These are phyloP conservation scores for Cheiracanthium punctorium DNA, from an alignment of 2,888 invertebrate species.

Conservation along the genomic window DNA sequence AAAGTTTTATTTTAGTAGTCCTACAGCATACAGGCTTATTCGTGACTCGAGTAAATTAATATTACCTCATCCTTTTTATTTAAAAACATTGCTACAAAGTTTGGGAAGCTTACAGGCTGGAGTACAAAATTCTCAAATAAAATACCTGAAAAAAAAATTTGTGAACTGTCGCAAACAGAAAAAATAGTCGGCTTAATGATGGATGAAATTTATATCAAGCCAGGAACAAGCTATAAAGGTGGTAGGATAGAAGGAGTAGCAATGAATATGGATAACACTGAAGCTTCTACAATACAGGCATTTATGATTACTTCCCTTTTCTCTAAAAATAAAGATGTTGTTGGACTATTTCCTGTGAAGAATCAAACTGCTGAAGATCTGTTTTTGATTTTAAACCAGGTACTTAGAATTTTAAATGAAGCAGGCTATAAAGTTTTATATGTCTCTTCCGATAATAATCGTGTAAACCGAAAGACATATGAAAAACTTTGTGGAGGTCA, in stretches of 20 bases:
- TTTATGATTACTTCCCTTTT: not conserved
- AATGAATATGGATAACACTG: not conserved
- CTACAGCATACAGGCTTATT: too few relatives aligned
- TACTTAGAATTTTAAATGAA: not conserved
- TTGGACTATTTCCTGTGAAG: slow-evolving; percentile 21
- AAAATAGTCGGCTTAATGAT: not conserved
- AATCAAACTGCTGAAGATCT: slow-evolving; percentile 10
- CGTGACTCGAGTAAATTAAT: not conserved
- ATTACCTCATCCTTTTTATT: not conserved
- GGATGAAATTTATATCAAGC: not conserved
- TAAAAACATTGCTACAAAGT: not conserved
- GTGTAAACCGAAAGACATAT: slow-evolving; percentile 11
- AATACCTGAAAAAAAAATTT: not conserved
- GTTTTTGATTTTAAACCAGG: not conserved
- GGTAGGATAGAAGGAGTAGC: not conserved
- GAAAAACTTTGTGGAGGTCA: not conserved
- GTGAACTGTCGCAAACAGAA: not conserved
- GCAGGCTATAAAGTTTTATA: not conserved
- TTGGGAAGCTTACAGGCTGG: not conserved
- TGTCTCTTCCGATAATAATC: not conserved
- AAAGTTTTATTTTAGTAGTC: too few relatives aligned
- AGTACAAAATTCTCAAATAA: too few relatives aligned
- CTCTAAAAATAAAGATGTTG: slow-evolving; percentile 28
- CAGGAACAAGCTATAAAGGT: not conserved
- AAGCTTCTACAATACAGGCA: not conserved